phyloP scores from a whole-genome alignment of 2,113 vertebrate species.

The Phylloscopus trochilus region DNA sequence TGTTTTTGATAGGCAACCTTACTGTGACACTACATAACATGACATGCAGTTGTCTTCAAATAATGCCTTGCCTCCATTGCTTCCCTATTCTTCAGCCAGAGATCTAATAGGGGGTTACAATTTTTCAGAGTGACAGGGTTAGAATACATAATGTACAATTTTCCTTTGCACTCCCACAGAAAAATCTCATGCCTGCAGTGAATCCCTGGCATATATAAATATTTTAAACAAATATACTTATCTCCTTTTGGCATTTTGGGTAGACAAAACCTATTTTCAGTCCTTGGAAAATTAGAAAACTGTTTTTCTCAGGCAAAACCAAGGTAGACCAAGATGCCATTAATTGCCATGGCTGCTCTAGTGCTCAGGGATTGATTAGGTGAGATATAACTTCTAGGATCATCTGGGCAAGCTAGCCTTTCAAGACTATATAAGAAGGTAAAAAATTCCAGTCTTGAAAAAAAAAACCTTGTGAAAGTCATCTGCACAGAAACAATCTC shows the following conservation, averaged over 20 bases:
- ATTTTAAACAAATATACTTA: slow-evolving; percentile 23
- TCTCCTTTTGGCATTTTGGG: background rate
- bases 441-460: background rate
- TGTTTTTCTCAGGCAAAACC: background rate
- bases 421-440: background rate
- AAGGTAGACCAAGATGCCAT: background rate
- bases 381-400: background rate
- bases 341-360: background rate
- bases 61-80: background rate
- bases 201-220: slow-evolving; percentile 3
- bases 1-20: background rate
- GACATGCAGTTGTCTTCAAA: background rate
- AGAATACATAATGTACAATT: background rate
- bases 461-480: background rate
- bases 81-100: background rate
- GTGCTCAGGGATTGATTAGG: background rate
- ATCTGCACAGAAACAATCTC: background rate
- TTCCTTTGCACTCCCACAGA: background rate
- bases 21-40: background rate
- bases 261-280: background rate
- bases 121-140: background rate
- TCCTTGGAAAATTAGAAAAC: background rate
- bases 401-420: background rate
- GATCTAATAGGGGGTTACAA: background rate
- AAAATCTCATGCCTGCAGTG: background rate